Percentiles rank a stretch among this genome's conserved stretches.
phyloP scores from a whole-genome alignment of 2,113 vertebrate species.

The Herpetotheres cachinnans region DNA sequence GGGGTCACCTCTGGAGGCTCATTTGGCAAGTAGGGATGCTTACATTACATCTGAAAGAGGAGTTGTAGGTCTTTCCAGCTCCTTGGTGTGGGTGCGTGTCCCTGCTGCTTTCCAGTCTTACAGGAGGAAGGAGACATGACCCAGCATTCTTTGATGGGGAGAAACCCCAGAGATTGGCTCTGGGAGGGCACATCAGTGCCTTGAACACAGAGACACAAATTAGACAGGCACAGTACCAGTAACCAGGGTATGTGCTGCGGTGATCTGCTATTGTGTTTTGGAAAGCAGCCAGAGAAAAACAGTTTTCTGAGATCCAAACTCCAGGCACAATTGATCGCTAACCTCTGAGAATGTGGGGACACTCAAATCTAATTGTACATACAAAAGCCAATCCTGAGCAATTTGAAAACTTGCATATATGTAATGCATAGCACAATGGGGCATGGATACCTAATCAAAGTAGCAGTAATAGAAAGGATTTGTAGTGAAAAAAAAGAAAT shows the following conservation, averaged over 20 bases:
- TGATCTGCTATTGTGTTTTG: not conserved
- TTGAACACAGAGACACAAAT: not conserved
- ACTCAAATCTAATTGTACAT: not conserved
- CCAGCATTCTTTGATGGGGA: not conserved
- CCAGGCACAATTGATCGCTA: not conserved
- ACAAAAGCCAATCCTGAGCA: not conserved
- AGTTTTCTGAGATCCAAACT: not conserved
- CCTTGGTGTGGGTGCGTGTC: fast-evolving
- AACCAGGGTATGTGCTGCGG: not conserved
- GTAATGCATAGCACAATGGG: too few species aligned
- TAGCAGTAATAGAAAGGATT: not conserved
- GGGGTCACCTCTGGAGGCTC: not conserved
- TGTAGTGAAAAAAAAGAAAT: not conserved
- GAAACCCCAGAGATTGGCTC: not conserved
- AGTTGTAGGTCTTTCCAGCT: not conserved
- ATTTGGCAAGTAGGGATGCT: not conserved
- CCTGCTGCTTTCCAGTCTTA: not conserved
- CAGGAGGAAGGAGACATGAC: not conserved
- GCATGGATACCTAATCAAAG: not conserved
- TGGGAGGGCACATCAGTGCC: fast-evolving
- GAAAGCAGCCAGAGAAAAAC: not conserved
- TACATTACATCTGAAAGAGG: not conserved
- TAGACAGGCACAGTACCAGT: not conserved
- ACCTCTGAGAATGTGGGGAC: not conserved
- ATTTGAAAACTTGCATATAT: not conserved